Percentiles rank a stretch among this genome's conserved stretches.
Evolutionary conservation across 2,888 invertebrate genomes (phyloP).

Genomic region (Epirrita christyi): DNA sequence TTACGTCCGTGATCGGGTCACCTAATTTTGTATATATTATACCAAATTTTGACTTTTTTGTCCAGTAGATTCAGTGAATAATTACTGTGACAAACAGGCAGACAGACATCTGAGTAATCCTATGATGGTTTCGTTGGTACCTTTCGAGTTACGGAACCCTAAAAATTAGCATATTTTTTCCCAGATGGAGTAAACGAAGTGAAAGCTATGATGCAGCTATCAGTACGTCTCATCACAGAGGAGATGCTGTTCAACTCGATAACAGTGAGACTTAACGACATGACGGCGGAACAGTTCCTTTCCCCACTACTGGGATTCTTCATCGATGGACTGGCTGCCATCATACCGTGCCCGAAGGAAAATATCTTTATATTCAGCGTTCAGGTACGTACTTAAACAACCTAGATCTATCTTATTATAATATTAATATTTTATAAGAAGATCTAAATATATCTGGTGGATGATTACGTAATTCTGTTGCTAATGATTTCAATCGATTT

Average conservation of each 20-base stretch:
- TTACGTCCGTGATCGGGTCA: too few species aligned
- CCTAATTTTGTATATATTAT: too few species aligned
- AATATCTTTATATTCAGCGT: constrained; percentile 97
- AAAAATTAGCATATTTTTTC: background rate
- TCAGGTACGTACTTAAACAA: constrained; percentile 74
- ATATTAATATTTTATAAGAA: too few species aligned
- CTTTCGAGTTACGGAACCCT: too few species aligned
- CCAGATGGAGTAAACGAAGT: constrained; percentile 96
- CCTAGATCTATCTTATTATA: background rate
- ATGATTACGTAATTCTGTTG: too few species aligned
- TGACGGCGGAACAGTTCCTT: constrained; percentile 96
- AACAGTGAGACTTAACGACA: constrained; percentile 95
- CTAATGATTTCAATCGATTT: too few species aligned
- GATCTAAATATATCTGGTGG: too few species aligned
- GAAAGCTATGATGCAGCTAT: constrained; percentile 95
- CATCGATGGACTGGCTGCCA: constrained; percentile 95
- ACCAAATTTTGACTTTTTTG: too few species aligned
- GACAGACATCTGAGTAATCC: too few species aligned
- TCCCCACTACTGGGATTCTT: constrained; percentile 95
- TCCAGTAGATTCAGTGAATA: too few species aligned
- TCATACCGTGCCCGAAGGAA: constrained; percentile 96
- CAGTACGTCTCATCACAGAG: constrained; percentile 95
- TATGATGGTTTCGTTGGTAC: too few species aligned
- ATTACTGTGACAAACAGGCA: too few species aligned
- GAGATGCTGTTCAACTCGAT: constrained; percentile 98